Evolutionary conservation across 1,140 invertebrate species (phyloP).

Genomic region (Telenomus remus): DNA sequence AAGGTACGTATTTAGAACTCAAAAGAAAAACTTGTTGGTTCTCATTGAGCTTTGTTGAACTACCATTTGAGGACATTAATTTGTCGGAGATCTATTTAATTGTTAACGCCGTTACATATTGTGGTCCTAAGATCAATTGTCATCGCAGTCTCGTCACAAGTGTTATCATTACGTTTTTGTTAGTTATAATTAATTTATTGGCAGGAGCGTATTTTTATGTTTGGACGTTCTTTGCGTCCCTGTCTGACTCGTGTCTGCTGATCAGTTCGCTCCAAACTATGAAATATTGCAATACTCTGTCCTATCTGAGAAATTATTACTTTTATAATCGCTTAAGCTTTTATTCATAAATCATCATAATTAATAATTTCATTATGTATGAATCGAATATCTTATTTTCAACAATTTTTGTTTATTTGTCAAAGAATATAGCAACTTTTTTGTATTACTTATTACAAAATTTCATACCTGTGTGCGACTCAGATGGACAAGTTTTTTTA

Average conservation of each 20-base stretch:
- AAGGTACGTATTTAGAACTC: no score
- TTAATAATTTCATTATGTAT: no score
- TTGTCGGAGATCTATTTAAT: constrained; percentile 10
- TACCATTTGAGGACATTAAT: constrained; percentile 22
- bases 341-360: no score
- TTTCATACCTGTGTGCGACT: neutral
- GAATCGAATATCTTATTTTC: no score
- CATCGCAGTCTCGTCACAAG: constrained; percentile 58
- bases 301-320: no score
- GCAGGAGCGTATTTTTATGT: constrained; percentile 56
- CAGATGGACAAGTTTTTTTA: no score
- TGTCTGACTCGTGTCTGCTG: constrained; percentile 7
- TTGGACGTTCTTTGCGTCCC: constrained; percentile 9
- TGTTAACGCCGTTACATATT: constrained; percentile 28
- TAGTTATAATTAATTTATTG: constrained; percentile 35
- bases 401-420: neutral
- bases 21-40: constrained; percentile 3
- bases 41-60: constrained; percentile 32
- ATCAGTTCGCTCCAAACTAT: neutral
- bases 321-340: no score
- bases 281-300: neutral
- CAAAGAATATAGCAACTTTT: neutral
- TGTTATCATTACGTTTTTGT: constrained; percentile 31
- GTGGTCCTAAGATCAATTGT: constrained; percentile 58
- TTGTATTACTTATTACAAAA: neutral